phyloP scores from a whole-genome alignment of 2,113 vertebrate species.

The Platichthys flesus region DNA sequence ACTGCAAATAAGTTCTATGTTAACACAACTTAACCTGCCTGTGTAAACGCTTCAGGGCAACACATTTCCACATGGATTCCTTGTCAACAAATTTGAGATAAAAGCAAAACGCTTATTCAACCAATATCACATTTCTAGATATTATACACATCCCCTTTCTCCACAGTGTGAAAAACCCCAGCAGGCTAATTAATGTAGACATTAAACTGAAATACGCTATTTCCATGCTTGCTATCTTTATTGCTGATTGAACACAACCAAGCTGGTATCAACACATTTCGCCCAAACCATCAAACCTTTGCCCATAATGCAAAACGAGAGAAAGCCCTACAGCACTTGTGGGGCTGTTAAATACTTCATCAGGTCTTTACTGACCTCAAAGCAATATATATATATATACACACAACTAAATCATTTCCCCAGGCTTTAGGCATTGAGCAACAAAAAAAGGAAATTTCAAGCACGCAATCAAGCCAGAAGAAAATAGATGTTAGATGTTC shows the following conservation, averaged over 20 bases:
- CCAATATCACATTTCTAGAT: no score
- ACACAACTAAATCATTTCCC: constrained; percentile 26
- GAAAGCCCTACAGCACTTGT: constrained; percentile 10
- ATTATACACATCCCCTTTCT: no score
- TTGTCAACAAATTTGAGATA: no score
- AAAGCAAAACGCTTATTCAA: no score
- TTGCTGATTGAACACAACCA: not conserved
- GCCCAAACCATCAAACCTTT: constrained; percentile 25
- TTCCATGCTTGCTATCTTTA: not conserved
- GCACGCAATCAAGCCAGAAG: constrained; percentile 4
- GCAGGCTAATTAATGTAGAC: not conserved
- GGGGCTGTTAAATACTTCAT: constrained; percentile 44
- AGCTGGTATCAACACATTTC: constrained; percentile 7
- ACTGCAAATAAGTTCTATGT: no score
- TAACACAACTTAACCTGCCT: no score
- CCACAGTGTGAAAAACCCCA: not conserved
- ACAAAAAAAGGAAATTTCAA: not conserved
- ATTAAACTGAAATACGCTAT: not conserved
- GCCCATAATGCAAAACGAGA: not conserved
- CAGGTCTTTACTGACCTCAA: constrained; percentile 41
- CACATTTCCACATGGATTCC: no score
- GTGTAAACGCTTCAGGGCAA: no score
- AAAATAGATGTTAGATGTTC: constrained; percentile 13
- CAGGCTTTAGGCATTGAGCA: constrained; percentile 24
- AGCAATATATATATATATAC: constrained; percentile 20